Conservation (phyloP, 1,140 invertebrate genomes). For the Cryptotermes secundus region DNA sequence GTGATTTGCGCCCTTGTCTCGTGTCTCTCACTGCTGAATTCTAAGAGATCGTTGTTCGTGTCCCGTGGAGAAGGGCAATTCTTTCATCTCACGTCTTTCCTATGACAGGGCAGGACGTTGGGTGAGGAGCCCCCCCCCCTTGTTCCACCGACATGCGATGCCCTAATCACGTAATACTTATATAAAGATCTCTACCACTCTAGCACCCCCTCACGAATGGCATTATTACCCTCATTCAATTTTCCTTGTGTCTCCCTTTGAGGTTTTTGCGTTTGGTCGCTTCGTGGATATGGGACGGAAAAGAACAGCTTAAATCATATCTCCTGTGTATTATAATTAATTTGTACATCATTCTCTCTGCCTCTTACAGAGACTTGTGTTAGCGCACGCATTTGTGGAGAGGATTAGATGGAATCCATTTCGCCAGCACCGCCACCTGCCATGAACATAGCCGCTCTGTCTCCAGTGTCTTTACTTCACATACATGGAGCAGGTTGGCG, state of each 20-base stretch:
- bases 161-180: constrained; percentile 16
- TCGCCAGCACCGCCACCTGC: background rate
- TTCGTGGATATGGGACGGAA: background rate
- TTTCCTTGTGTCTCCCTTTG: background rate
- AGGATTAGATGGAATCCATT: background rate
- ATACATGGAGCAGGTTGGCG: too few species aligned
- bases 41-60: too few species aligned
- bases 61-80: background rate
- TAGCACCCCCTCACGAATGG: background rate
- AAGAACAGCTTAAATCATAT: constrained; percentile 13
- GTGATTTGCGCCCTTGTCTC: too few species aligned
- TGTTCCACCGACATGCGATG: background rate
- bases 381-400: background rate
- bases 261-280: background rate
- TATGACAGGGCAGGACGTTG: background rate
- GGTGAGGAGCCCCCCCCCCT: background rate
- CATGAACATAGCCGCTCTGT: too few species aligned
- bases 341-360: background rate
- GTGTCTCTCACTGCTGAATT: too few species aligned
- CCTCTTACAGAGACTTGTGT: background rate
- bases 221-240: constrained; percentile 17
- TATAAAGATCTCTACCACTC: background rate
- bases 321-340: background rate
- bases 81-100: background rate
- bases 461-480: too few species aligned